Evolutionary conservation across 2,797 vertebrate genomes (phyloP), one percentile per base, ranked within the genome.

Genomic region (Distichodus sexfasciatus): DNA sequence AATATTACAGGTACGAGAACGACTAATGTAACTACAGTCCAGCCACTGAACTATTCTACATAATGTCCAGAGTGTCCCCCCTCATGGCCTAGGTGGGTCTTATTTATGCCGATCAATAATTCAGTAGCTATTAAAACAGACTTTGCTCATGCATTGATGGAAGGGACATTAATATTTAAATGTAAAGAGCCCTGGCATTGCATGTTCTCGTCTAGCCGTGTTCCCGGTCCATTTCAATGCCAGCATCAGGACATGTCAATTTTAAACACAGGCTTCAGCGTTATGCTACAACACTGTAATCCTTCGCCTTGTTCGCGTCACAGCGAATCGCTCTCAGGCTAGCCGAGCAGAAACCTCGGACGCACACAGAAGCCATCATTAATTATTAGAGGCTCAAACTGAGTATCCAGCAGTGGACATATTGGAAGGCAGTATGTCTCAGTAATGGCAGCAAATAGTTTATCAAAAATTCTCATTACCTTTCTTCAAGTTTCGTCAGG

Each of bases 91-190:
- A 87, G 83, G 88, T 88, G 87, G 88, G 57, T 86, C 71, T 89
- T 92, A 89, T 92, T 90, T 91, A 88, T 90, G 87, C 76, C 43
- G 79, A 87, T 92, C 76, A 92, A 92, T 92, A 89, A 91, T 92
- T 86, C 60, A 92, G 70, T 70, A 74, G 86, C 77, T 90, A 88
- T 91, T 90, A 89, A 86, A 91, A 91, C 86, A 85, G 81, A 67
- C 64, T 78, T 85, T 83, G 81, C 60, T 85, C 86, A 84, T 84
- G 80, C 87, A 86, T 78, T 87, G 87, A 90, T 91, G 90, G 87
- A 90, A 79, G 76, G 68, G 60, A 68, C 89, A 91, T 92, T 74
- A 91, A 91, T 92, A 90, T 91, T 91, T 91, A 15, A 92, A 70
- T 81, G 78, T 87, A 87, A 86, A 81, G 78, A 87, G 86, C 89